Evolutionary conservation across 2,797 vertebrate species (phyloP), one percentile per base, ranked within the genome.

Genomic region (Thalassophryne amazonica): DNA sequence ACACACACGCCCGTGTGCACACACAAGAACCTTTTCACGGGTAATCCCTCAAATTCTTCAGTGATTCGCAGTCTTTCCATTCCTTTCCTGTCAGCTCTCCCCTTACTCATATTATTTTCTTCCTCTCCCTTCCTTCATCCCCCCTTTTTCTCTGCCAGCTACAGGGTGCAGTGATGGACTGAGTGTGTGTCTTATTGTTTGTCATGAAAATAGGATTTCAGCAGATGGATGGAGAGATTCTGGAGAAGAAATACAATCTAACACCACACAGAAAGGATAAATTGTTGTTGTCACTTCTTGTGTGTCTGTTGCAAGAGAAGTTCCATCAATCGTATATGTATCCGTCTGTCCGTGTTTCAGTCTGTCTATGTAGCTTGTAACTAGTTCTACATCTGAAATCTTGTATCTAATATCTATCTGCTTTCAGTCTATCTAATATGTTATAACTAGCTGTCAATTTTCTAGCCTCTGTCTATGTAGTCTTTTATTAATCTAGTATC

Each of bases 121-220:
- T 21, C 20, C 53, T 49, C 19, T 37, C 35, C 37, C 40, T 3
- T 47, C 23, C 34, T 28, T 7, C 40, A 33, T 65, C 53, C 36
- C 5, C 20, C 17, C 13, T 9, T 33, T 3, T 53, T 34, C 37
- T 47, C 48, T 70, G 75, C 63, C 74, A 76, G 65, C 76, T 67
- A 51, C 62, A 69, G 68, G 55, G 37, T 65, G 49, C 54, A 32
- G 59, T 80, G 85, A 83, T 73, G 58, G 81, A 86, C 77, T 75
- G 77, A 73, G 63, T 56, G 61, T 73, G 73, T 77, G 80, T 79
- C 71, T 76, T 69, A 80, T 79, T 86, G 80, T 87, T 85, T 86
- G 86, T 80, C 83, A 78, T 78, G 68, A 75, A 88, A 87, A 88
- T 84, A 56, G 80, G 78, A 87, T 88, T 85, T 86, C 52, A 15